Conservation (phyloP, 2,113 vertebrate genomes). For the Chitala chitala region DNA sequence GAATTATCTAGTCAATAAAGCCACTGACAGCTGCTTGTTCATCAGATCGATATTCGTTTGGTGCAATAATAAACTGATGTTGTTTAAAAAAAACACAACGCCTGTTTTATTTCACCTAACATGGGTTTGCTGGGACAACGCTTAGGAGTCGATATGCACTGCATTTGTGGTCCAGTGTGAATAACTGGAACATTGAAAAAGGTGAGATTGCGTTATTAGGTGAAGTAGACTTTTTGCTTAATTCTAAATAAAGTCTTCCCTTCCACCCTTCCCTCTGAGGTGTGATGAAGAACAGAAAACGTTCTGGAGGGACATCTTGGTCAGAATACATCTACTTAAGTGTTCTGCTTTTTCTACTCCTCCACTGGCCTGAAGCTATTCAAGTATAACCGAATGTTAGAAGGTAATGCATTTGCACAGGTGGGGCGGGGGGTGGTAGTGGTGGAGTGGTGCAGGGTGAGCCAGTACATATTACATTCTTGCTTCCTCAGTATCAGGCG, state of each 20-base stretch:
- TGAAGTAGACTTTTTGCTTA: too few relatives aligned
- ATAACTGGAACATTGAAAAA: too few relatives aligned
- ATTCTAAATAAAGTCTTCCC: conserved; percentile 42
- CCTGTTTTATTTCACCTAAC: not conserved
- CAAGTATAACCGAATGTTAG: conserved; percentile 23
- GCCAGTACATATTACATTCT: too few relatives aligned
- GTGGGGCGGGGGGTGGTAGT: too few relatives aligned
- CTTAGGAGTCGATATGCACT: not conserved
- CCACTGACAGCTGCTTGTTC: conserved; percentile 2
- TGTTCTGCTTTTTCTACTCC: conserved; percentile 15
- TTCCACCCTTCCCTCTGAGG: conserved; percentile 23
- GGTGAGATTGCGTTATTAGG: too few relatives aligned
- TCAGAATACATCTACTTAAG: not conserved
- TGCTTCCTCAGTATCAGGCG: not conserved
- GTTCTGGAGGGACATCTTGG: conserved; percentile 6
- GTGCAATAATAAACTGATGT: conserved; percentile 8
- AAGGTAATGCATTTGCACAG: conserved; percentile 21
- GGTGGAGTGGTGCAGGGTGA: not conserved
- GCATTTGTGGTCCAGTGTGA: conserved; percentile 35
- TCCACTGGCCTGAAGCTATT: conserved; percentile 28
- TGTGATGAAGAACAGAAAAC: not conserved
- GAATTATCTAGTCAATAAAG: not conserved
- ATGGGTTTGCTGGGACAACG: not conserved
- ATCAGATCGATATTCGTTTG: not conserved
- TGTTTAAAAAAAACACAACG: not conserved